These are phyloP conservation scores for Drosophila flavopinicola DNA, from an alignment of 2,888 invertebrate genomes.

Conservation along the genomic window DNA sequence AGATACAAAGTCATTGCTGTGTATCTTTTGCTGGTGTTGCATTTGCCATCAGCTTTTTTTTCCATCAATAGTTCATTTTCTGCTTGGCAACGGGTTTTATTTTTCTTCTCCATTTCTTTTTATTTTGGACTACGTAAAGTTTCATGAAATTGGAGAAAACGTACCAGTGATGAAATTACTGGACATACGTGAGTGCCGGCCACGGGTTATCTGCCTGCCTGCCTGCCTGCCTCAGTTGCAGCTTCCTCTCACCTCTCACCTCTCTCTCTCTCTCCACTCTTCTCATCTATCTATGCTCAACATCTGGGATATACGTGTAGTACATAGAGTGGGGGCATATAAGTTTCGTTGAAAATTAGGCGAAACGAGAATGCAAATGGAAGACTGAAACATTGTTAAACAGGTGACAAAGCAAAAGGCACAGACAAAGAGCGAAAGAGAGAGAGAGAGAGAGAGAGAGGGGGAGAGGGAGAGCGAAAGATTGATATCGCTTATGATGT, in stretches of 20 bases:
- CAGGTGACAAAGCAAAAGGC: slow-evolving; percentile 28
- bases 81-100: slow-evolving; percentile 75
- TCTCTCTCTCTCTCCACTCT: neutral
- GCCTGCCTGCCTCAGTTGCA: slow-evolving; percentile 6
- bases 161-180: slow-evolving; percentile 76
- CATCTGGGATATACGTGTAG: neutral
- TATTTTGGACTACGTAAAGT: slow-evolving; percentile 56
- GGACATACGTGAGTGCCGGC: slow-evolving; percentile 58
- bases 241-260: slow-evolving; percentile 2
- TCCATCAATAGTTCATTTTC: slow-evolving; percentile 76
- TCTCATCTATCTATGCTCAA: neutral
- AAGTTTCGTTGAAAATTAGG: slow-evolving; percentile 59
- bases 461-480: neutral
- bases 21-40: slow-evolving; percentile 69
- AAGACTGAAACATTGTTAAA: slow-evolving; percentile 16
- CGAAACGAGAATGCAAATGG: slow-evolving; percentile 57
- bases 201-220: slow-evolving; percentile 19
- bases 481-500: neutral
- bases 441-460: neutral
- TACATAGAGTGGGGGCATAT: slow-evolving; percentile 17
- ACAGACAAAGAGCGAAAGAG: neutral
- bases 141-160: slow-evolving; percentile 74
- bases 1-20: slow-evolving; percentile 61
- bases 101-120: slow-evolving; percentile 19
- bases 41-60: slow-evolving; percentile 69